Conservation (phyloP, 2,888 invertebrate species). For the Formica aserva region DNA sequence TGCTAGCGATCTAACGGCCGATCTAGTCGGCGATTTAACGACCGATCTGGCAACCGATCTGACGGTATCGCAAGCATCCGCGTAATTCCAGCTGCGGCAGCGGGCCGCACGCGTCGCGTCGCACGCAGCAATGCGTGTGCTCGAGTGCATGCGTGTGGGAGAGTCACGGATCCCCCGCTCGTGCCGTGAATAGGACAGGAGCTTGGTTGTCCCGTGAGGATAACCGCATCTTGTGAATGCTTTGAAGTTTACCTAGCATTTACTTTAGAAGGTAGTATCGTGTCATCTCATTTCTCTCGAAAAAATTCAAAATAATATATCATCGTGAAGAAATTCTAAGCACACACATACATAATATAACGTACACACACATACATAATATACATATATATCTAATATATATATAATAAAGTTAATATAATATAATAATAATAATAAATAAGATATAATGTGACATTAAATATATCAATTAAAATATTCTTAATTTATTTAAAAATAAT, state of each 20-base stretch:
- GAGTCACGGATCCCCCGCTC: conserved; percentile 53
- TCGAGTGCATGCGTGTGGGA: conserved; percentile 10
- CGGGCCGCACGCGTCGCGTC: not conserved
- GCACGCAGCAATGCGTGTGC: conserved; percentile 32
- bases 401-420: too few species aligned
- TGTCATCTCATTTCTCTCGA: not conserved
- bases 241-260: conserved; percentile 38
- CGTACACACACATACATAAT: too few species aligned
- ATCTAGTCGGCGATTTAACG: conserved; percentile 50
- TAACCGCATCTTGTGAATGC: conserved; percentile 35
- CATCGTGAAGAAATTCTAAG: not conserved
- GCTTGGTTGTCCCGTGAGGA: conserved; percentile 28
- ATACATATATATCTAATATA: too few species aligned
- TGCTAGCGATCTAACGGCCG: conserved; percentile 61
- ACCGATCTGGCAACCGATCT: conserved; percentile 60
- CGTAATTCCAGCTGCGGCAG: conserved; percentile 61
- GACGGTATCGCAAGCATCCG: conserved; percentile 60
- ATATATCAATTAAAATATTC: not conserved
- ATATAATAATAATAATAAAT: too few species aligned
- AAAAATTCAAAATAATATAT: not conserved
- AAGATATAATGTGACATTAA: too few species aligned
- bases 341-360: not conserved
- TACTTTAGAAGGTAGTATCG: conserved; percentile 31
- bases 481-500: not conserved
- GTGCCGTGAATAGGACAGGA: conserved; percentile 64